Evolutionary conservation across 1,140 invertebrate genomes (phyloP), one percentile per base, ranked within the genome.

Genomic region (Anastrepha ludens): DNA sequence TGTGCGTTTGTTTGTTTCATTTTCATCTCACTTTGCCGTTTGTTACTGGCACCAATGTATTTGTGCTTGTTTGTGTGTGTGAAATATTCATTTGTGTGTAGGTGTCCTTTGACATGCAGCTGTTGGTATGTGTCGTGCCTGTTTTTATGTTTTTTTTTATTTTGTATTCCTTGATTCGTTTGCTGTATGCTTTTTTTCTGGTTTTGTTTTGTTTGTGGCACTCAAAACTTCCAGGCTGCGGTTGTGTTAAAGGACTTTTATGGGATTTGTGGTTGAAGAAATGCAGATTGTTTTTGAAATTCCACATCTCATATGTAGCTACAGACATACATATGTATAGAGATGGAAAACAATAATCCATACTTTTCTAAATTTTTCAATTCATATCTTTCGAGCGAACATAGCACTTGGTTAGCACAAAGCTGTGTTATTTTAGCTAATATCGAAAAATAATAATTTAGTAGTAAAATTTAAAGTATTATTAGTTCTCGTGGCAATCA

Each of bases 211-310:
- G 74, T 81, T 81, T 81, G 74, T 81, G 17, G 74, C 47, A 81
- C 74, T 81, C 74, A 81, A 81, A 81, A 81, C 74, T 81, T 81
- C 74, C 74, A 81, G 55, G 74, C 47, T 81, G 74, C 74, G 74
- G 74, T 81, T 81, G 15, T 81, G 74, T 81, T 81, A 81, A 81
- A 81, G 41, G 74, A 81, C 74, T 81, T 81, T 81, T 81, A 81
- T 55, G 50, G 47, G 74, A 81, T 81, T 81, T 81, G 39, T 44
- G 70, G 70, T 74, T 74, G 70, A 74, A 29, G 44, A 74, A 74
- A 74, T 74, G 50, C 74, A 81, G 74, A 81, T 81, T 78, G 64
- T 65, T 70, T 70, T 44, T 17, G 29, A 70, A 70, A 41, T 70
- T 70, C 29, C 6, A 20, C 64, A 39, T 29, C 29, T 0, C 29